Evolutionary conservation across 2,888 invertebrate genomes (phyloP).

Genomic region (Dexiosoma caninum): DNA sequence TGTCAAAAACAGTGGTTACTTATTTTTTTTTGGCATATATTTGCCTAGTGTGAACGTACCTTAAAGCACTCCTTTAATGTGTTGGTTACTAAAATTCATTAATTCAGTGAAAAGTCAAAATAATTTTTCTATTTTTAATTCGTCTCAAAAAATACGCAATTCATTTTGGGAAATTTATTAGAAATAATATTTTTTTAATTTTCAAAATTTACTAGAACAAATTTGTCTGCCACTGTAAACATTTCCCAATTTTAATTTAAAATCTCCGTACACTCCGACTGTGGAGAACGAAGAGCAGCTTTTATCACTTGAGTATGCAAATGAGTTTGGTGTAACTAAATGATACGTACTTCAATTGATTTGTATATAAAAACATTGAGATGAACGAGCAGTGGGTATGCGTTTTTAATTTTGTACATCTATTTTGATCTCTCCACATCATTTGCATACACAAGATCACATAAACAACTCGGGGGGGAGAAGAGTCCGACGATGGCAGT

Average conservation of each 20-base stretch:
- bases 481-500: not conserved
- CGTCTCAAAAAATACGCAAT: no score
- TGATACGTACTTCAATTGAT: conserved; percentile 50
- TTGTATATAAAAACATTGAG: conserved; percentile 31
- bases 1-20: no score
- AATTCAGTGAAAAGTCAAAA: no score
- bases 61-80: no score
- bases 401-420: conserved; percentile 50
- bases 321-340: conserved; percentile 68
- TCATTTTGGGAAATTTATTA: no score
- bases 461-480: conserved; percentile 15
- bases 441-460: conserved; percentile 38
- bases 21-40: no score
- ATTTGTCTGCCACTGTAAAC: conserved; percentile 17
- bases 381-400: not conserved
- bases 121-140: no score
- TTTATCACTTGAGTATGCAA: conserved; percentile 72
- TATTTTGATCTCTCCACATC: conserved; percentile 46
- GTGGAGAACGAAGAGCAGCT: conserved; percentile 64
- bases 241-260: not conserved
- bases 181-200: no score
- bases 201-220: no score
- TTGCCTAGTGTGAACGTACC: no score
- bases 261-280: conserved; percentile 23
- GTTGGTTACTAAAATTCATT: no score